A percentile compares a stretch with the other conserved stretches of the same genome.
Conservation (phyloP, 2,113 vertebrate genomes). For the Apus apus region DNA sequence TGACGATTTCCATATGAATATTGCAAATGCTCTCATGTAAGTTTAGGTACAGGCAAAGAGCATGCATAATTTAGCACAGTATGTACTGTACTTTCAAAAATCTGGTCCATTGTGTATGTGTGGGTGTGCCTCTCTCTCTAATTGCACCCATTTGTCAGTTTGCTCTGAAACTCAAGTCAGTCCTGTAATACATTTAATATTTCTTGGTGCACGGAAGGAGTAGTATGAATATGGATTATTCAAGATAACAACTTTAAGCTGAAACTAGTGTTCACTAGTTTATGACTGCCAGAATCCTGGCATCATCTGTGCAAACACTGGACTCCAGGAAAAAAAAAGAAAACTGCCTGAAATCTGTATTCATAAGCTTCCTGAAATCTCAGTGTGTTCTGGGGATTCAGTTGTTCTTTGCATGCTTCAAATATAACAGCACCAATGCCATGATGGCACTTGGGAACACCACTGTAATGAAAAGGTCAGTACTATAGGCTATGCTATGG, state of each 20-base stretch:
- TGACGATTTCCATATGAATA: conserved; percentile 68
- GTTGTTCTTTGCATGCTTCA: not conserved
- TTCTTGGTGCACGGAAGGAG: conserved; percentile 50
- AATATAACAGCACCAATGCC: not conserved
- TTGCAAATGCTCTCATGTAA: conserved; percentile 64
- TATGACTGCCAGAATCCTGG: not conserved
- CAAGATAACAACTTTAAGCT: not conserved
- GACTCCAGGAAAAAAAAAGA: not conserved
- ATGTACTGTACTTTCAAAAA: conserved; percentile 70
- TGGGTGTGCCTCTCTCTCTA: conserved; percentile 67
- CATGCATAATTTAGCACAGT: conserved; percentile 63
- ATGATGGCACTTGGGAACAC: not conserved
- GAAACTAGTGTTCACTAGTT: not conserved
- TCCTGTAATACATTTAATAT: conserved; percentile 56
- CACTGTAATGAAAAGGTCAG: not conserved
- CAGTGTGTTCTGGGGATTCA: not conserved
- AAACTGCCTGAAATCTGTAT: conserved; percentile 3
- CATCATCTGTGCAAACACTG: conserved; percentile 10
- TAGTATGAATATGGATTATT: conserved; percentile 59
- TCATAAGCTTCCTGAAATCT: not conserved
- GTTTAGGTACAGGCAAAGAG: conserved; percentile 68
- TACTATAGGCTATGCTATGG: not conserved
- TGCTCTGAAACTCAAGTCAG: conserved; percentile 65
- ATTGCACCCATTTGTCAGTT: conserved; percentile 72
- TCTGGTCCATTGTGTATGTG: conserved; percentile 70